Percentiles rank a stretch among this genome's conserved stretches.
Conservation (phyloP, 2,888 invertebrate species). For the Agriopis aurantiaria region DNA sequence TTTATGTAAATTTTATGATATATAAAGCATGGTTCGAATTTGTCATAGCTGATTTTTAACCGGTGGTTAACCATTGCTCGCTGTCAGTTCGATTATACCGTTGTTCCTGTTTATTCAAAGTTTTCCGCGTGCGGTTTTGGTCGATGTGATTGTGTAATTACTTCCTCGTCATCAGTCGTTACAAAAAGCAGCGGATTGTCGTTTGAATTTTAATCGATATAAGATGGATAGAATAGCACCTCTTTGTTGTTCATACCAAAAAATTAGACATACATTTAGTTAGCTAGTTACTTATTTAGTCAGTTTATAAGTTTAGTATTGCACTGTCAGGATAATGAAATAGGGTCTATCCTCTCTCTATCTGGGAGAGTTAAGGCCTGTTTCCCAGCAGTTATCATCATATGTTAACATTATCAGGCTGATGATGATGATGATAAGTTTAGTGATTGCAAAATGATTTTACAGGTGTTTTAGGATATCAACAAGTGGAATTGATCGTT, state of each 20-base stretch:
- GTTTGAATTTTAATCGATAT: constrained; percentile 51
- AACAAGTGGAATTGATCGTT: constrained; percentile 15
- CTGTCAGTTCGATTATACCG: constrained; percentile 53
- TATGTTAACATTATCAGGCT: no score
- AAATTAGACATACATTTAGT: no score
- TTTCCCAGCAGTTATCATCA: no score
- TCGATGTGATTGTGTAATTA: constrained; percentile 72
- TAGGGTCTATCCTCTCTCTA: no score
- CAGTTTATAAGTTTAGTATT: no score
- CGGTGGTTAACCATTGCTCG: constrained; percentile 37
- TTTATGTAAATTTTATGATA: constrained; percentile 47
- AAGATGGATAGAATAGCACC: no score
- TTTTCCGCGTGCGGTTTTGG: constrained; percentile 74
- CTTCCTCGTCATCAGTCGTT: constrained; percentile 67
- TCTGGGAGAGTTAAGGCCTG: no score
- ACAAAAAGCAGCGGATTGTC: constrained; percentile 59
- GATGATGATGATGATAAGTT: constrained; percentile 11
- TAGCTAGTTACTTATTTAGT: no score
- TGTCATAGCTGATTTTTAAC: constrained; percentile 49
- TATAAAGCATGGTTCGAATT: constrained; percentile 48
- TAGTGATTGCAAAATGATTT: constrained; percentile 38
- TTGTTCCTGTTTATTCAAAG: constrained; percentile 67
- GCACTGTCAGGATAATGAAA: no score
- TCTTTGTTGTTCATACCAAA: no score
- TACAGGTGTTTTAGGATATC: constrained; percentile 37